These are phyloP conservation scores for Lacerta viridis DNA, from an alignment of 2,797 vertebrate species.

Conservation along the genomic window DNA sequence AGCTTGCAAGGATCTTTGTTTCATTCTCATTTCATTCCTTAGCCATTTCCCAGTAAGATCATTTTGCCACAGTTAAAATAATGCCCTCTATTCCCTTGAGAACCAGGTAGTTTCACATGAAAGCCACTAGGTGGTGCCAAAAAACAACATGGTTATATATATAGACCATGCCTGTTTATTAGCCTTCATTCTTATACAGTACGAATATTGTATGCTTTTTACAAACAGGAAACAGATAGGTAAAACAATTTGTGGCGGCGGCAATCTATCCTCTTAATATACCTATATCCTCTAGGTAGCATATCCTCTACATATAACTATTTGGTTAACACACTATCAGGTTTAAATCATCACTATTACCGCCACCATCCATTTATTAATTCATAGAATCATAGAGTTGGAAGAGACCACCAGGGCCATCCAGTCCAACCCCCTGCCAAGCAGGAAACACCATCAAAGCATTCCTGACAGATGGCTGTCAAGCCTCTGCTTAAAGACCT, in stretches of 20 bases:
- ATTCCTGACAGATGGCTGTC: no score
- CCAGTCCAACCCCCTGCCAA: no score
- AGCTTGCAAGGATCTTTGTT: background rate
- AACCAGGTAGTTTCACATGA: constrained; percentile 35
- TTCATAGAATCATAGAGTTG: no score
- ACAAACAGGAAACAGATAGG: background rate
- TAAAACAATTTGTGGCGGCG: background rate
- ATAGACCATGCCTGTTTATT: background rate
- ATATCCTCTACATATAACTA: background rate
- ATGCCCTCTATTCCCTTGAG: constrained; percentile 43
- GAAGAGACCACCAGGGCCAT: no score
- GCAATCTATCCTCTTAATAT: background rate
- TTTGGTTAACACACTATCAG: background rate
- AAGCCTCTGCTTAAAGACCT: no score
- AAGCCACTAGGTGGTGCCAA: constrained; percentile 63
- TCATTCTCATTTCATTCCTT: background rate
- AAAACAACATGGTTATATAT: constrained; percentile 40
- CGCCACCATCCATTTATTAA: no score
- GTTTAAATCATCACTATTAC: no score
- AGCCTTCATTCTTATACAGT: background rate
- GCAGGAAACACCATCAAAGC: no score
- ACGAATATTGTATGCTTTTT: background rate
- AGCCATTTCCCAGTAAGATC: constrained; percentile 16
- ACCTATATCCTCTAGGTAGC: no score
- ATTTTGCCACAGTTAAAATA: constrained; percentile 33